These are phyloP conservation scores for Acrossocheilus wenchowensis DNA, from an alignment of 2,797 vertebrate genomes.

Conservation along the genomic window DNA sequence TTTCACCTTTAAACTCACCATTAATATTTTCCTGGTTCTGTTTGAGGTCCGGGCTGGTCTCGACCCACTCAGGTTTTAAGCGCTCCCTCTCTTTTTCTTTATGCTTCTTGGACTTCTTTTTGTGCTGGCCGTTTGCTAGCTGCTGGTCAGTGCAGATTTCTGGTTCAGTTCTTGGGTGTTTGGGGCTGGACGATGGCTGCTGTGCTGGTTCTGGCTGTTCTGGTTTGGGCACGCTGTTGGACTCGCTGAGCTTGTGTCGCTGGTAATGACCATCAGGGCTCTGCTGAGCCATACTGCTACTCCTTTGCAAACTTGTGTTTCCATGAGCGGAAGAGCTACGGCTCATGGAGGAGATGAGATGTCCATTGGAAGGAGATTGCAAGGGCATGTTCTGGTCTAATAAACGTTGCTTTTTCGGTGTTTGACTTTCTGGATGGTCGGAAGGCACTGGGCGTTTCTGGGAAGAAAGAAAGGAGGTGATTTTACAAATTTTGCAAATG, in stretches of 20 bases:
- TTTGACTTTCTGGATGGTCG: slow-evolving; percentile 72
- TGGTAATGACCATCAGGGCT: slow-evolving; percentile 72
- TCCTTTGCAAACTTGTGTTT: slow-evolving; percentile 65
- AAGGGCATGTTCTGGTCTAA: slow-evolving; percentile 72
- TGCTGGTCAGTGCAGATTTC: slow-evolving; percentile 72
- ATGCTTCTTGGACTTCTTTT: slow-evolving; percentile 83
- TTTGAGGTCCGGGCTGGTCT: slow-evolving; percentile 78
- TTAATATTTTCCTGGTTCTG: slow-evolving; percentile 74
- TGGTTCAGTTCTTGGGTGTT: slow-evolving; percentile 61
- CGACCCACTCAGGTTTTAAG: slow-evolving; percentile 79
- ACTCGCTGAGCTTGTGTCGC: slow-evolving; percentile 69
- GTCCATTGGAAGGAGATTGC: slow-evolving; percentile 70
- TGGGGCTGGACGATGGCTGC: slow-evolving; percentile 60
- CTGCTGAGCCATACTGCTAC: slow-evolving; percentile 66
- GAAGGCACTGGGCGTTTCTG: slow-evolving; percentile 81
- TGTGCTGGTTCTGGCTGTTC: slow-evolving; percentile 65
- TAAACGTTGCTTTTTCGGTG: slow-evolving; percentile 79
- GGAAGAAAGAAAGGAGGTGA: slow-evolving; percentile 24
- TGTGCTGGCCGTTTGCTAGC: slow-evolving; percentile 74
- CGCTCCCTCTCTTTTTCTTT: slow-evolving; percentile 82
- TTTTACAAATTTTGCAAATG: slow-evolving; percentile 22
- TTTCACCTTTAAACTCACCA: slow-evolving; percentile 61
- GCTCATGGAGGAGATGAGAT: slow-evolving; percentile 63
- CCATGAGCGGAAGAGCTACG: slow-evolving; percentile 65
- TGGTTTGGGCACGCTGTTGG: slow-evolving; percentile 65